A percentile compares a stretch with the other conserved stretches of the same genome.
phyloP scores from a whole-genome alignment of 2,888 invertebrate species.

The Andrena hattorfiana region DNA sequence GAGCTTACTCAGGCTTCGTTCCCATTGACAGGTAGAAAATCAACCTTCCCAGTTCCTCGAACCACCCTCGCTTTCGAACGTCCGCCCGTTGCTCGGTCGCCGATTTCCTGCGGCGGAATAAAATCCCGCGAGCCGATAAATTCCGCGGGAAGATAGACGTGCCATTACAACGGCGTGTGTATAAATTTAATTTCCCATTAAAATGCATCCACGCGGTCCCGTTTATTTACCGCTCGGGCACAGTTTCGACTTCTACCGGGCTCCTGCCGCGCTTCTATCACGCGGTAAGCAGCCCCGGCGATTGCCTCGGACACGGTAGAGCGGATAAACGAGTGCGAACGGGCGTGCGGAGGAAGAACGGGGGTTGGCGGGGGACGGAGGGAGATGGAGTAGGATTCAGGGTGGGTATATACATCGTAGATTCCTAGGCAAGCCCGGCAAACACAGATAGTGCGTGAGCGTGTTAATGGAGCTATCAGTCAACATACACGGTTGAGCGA shows the following conservation, averaged over 20 bases:
- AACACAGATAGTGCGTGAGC: slow-evolving; percentile 75
- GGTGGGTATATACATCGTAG: slow-evolving; percentile 35
- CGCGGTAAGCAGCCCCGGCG: not conserved
- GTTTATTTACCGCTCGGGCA: slow-evolving; percentile 26
- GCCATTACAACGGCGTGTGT: slow-evolving; percentile 6
- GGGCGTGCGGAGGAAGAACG: not conserved
- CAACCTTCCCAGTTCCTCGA: too few relatives aligned
- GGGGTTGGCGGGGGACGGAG: not conserved
- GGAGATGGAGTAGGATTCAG: slow-evolving; percentile 32
- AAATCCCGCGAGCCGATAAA: slow-evolving; percentile 34
- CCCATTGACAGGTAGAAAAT: too few relatives aligned
- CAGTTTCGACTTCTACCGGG: slow-evolving; percentile 15
- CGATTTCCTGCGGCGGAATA: slow-evolving; percentile 12
- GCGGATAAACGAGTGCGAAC: slow-evolving; percentile 27
- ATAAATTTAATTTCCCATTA: slow-evolving; percentile 32
- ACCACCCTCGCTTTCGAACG: not conserved
- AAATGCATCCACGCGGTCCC: slow-evolving; percentile 28
- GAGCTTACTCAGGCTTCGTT: too few relatives aligned
- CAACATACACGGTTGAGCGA: slow-evolving; percentile 78
- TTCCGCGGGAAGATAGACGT: not conserved
- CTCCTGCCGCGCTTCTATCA: slow-evolving; percentile 18
- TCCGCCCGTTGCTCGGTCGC: not conserved
- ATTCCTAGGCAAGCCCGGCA: slow-evolving; percentile 68
- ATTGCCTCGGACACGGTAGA: slow-evolving; percentile 11
- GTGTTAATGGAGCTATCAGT: slow-evolving; percentile 81